Evolutionary conservation across 2,797 vertebrate genomes (phyloP), one percentile per base, ranked within the genome.

Genomic region (Cyclopterus lumpus): DNA sequence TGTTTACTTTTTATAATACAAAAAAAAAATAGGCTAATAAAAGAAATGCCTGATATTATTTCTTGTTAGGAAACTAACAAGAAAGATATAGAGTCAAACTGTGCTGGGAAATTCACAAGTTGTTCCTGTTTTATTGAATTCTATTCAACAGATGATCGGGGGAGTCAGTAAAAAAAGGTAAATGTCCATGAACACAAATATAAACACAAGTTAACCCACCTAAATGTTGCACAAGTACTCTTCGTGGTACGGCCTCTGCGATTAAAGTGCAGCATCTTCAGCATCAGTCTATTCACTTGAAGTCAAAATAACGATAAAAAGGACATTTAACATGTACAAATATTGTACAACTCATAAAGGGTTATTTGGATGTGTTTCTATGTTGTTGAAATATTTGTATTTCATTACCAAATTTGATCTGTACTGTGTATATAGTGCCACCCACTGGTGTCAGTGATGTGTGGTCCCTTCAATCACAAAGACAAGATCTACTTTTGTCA

Each of bases 361-460:
- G 14, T 51, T 36, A 66, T 32, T 30, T 14, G 7, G 15, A 71
- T 28, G n/a, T 4, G n/a, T 53, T 32, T 22, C 12, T 12, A 18
- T 6, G 10, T 48, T 6, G 12, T 28, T 8, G 8, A 30, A 20
- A 5, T n/a, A 2, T 65, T 65, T 14, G 22, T 63, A 40, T 76
- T 49, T 48, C 2, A 51, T 49, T 40, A 26, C 44, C 0, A 48
- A 30, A 38, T 66, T 77, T 26, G 4, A 26, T 46, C 42, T 60
- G 22, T 20, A 6, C 22, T 55, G 18, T 42, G 46, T 61, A 30
- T 20, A 60, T 53, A 71, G 48, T 72, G 73, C 42, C 76, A 71
- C 49, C 73, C 58, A 59, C 4, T 78, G 68, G 57, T 67, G 22
- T 14, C 26, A 34, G 7, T 51, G 28, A 15, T 48, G 49, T 71